phyloP scores from a whole-genome alignment of 1,140 invertebrate species.

The Lepidostoma basale region DNA sequence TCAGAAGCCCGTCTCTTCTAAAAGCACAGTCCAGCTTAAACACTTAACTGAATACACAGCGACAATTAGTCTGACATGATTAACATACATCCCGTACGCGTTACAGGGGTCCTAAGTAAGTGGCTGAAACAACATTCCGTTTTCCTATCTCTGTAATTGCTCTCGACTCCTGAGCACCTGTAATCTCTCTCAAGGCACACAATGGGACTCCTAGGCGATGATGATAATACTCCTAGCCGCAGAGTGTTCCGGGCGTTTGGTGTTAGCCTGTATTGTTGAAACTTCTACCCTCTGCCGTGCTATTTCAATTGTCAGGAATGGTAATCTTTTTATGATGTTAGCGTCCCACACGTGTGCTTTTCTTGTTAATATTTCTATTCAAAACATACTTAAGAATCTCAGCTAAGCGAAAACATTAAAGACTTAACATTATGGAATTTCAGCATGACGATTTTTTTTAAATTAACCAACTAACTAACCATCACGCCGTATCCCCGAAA shows the following conservation, averaged over 20 bases:
- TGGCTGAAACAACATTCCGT: slow-evolving; percentile 25
- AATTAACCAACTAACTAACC: no score
- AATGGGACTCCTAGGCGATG: slow-evolving; percentile 18
- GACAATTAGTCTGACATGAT: slow-evolving; percentile 27
- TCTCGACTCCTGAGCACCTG: slow-evolving; percentile 30
- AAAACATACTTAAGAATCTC: neutral
- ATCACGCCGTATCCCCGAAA: no score
- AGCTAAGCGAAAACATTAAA: neutral
- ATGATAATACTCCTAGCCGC: slow-evolving; percentile 9
- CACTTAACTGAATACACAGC: slow-evolving; percentile 17
- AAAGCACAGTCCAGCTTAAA: slow-evolving; percentile 25
- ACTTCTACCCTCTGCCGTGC: neutral
- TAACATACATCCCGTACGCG: slow-evolving; percentile 1
- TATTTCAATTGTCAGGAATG: neutral
- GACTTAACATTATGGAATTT: no score
- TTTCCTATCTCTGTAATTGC: slow-evolving; percentile 34
- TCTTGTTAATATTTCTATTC: neutral
- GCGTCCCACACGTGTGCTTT: neutral
- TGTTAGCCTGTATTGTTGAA: slow-evolving; percentile 29
- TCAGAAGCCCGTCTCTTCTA: no score
- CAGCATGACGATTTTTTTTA: no score
- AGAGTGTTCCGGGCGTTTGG: slow-evolving; percentile 21
- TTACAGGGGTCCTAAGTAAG: slow-evolving; percentile 7
- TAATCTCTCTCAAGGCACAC: slow-evolving; percentile 27
- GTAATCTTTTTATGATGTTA: neutral